These are phyloP conservation scores for Drosophila subobscura DNA, from an alignment of 1,140 invertebrate species.

Conservation along the genomic window DNA sequence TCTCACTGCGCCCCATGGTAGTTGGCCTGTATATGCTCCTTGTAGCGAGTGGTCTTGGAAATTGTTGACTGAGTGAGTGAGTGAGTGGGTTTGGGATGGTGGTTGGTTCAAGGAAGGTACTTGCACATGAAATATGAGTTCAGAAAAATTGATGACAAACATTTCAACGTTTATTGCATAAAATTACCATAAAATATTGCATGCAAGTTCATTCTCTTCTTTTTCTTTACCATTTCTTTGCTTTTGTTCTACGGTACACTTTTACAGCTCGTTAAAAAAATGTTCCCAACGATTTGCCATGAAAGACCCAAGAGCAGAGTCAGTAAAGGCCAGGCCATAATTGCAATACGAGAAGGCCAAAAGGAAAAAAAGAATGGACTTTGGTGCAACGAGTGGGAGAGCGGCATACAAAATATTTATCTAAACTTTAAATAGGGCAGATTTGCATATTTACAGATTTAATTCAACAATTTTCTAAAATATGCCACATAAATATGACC, in stretches of 20 bases:
- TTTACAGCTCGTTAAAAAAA: slow-evolving; percentile 62
- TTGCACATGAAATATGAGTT: slow-evolving; percentile 79
- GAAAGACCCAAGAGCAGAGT: background rate
- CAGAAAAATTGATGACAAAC: slow-evolving; percentile 82
- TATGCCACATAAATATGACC: background rate
- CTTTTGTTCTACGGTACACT: no score
- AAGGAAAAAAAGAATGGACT: no score
- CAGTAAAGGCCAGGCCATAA: slow-evolving; percentile 22
- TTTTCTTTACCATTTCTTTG: slow-evolving; percentile 7
- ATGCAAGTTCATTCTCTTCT: slow-evolving; percentile 48
- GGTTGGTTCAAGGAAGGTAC: slow-evolving; percentile 3
- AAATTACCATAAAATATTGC: slow-evolving; percentile 81
- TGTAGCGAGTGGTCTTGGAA: slow-evolving; percentile 16
- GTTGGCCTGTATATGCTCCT: background rate
- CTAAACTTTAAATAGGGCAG: no score
- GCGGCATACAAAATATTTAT: no score
- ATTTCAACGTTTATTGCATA: slow-evolving; percentile 82
- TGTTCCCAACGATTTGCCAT: slow-evolving; percentile 17
- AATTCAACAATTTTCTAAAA: slow-evolving; percentile 7
- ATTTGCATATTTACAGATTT: no score
- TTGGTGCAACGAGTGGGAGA: no score
- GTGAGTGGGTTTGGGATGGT: background rate
- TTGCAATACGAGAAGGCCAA: slow-evolving; percentile 11
- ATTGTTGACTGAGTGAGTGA: slow-evolving; percentile 25
- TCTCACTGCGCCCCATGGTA: background rate